Conservation (phyloP, 1,140 invertebrate species). For the Conus betulinus region DNA sequence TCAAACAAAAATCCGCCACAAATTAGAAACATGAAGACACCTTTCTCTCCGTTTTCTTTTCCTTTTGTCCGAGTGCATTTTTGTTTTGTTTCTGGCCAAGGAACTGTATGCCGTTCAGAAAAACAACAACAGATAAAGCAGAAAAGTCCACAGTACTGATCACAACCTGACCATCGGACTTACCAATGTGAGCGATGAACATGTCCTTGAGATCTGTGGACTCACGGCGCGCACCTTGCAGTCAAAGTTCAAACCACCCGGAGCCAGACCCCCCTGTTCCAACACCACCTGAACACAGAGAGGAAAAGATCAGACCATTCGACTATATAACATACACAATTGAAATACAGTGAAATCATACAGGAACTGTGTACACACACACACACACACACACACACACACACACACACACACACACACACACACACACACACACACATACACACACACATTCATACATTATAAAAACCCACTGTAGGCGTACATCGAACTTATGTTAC, state of each 20-base stretch:
- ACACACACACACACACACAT: background rate
- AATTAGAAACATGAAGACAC: too few relatives aligned
- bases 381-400: background rate
- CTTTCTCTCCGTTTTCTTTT: too few relatives aligned
- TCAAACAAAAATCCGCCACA: too few relatives aligned
- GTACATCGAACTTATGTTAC: too few relatives aligned
- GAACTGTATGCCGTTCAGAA: too few relatives aligned
- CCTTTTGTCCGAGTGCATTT: too few relatives aligned
- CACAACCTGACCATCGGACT: background rate
- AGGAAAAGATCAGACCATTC: background rate
- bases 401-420: conserved; percentile 1
- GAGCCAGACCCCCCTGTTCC: conserved; percentile 78
- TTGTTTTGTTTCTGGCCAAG: too few relatives aligned
- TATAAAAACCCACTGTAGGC: too few relatives aligned
- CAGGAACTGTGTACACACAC: background rate
- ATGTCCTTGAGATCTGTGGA: conserved; percentile 79
- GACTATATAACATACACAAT: background rate
- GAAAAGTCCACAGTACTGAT: too few relatives aligned
- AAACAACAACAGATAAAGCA: background rate
- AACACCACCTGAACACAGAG: conserved; percentile 63
- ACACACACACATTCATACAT: background rate
- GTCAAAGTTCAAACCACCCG: conserved; percentile 81
- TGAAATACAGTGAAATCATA: background rate
- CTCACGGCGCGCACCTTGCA: conserved; percentile 77
- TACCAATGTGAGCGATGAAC: conserved; percentile 78